A percentile compares a stretch with the other conserved stretches of the same genome.
phyloP scores from a whole-genome alignment of 1,140 invertebrate genomes.

The Pseudoatta argentina region DNA sequence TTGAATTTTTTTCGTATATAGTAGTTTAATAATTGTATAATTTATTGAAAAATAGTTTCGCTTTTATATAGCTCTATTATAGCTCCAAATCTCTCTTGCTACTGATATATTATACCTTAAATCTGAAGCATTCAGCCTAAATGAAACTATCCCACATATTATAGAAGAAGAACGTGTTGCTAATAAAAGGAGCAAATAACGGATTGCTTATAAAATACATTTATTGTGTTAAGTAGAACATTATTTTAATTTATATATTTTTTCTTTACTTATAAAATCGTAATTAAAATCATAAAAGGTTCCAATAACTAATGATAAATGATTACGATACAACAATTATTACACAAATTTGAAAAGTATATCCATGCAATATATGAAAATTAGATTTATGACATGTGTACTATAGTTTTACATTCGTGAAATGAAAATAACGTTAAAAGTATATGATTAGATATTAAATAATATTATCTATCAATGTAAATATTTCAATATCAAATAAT shows the following conservation, averaged over 20 bases:
- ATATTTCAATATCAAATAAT: slow-evolving; percentile 3
- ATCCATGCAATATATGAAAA: slow-evolving; percentile 7
- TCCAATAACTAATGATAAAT: slow-evolving; percentile 1
- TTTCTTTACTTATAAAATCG: slow-evolving; percentile 23
- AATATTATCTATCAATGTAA: not conserved
- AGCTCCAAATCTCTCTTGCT: not conserved
- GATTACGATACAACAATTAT: slow-evolving; percentile 1
- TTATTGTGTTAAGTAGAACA: slow-evolving; percentile 16
- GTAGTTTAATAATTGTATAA: not conserved
- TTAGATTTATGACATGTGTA: slow-evolving; percentile 6
- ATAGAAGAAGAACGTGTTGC: slow-evolving; percentile 17
- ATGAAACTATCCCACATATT: not conserved
- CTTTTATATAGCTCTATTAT: not conserved
- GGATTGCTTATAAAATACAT: not conserved
- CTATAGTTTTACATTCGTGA: not conserved
- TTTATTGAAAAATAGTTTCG: slow-evolving; percentile 10
- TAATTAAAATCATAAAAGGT: slow-evolving; percentile 40
- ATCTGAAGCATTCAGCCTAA: not conserved
- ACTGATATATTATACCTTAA: not conserved
- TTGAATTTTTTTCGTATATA: not conserved
- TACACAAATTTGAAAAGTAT: slow-evolving; percentile 1
- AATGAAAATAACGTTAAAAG: slow-evolving; percentile 4
- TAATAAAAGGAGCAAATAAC: slow-evolving; percentile 9
- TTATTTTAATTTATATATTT: not conserved
- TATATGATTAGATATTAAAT: not conserved